Evolutionary conservation across 1,140 invertebrate genomes (phyloP).

Genomic region (Gonioctena quinquepunctata): DNA sequence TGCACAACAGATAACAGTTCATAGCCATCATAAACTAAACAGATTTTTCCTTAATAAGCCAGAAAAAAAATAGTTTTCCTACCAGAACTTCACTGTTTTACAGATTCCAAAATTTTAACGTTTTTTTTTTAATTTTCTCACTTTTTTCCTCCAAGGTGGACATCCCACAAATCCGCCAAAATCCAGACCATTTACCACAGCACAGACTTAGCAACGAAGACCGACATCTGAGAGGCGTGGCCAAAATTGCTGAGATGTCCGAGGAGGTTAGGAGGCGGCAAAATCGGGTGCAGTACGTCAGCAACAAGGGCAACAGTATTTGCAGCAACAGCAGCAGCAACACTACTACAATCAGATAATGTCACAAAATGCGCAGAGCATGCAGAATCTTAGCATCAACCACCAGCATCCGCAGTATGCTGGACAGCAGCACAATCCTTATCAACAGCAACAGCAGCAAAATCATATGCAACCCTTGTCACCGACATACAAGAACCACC

Average conservation of each 20-base stretch:
- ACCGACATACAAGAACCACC: slow-evolving; percentile 38
- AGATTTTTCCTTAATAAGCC: no score
- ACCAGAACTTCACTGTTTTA: no score
- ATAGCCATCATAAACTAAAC: no score
- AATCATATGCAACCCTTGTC: slow-evolving; percentile 49
- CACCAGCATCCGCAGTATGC: not conserved
- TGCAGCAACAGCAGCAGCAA: slow-evolving; percentile 45
- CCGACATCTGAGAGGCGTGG: slow-evolving; percentile 63
- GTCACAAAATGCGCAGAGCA: slow-evolving; percentile 47
- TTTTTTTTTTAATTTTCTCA: no score
- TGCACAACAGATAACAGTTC: no score
- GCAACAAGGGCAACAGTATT: slow-evolving; percentile 14
- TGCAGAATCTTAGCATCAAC: slow-evolving; percentile 50
- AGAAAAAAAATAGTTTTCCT: no score
- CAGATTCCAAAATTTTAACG: no score
- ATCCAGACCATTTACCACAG: slow-evolving; percentile 28
- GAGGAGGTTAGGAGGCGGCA: slow-evolving; percentile 78
- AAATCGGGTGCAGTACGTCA: slow-evolving; percentile 56
- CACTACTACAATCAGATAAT: slow-evolving; percentile 43
- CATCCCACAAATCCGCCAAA: slow-evolving; percentile 1
- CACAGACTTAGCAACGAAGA: slow-evolving; percentile 39
- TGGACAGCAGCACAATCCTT: slow-evolving; percentile 30
- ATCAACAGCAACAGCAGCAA: slow-evolving; percentile 28
- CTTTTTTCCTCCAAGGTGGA: no score
- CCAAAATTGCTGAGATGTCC: slow-evolving; percentile 81